Conservation (phyloP, 2,888 invertebrate genomes). For the Lithophane leautieri region DNA sequence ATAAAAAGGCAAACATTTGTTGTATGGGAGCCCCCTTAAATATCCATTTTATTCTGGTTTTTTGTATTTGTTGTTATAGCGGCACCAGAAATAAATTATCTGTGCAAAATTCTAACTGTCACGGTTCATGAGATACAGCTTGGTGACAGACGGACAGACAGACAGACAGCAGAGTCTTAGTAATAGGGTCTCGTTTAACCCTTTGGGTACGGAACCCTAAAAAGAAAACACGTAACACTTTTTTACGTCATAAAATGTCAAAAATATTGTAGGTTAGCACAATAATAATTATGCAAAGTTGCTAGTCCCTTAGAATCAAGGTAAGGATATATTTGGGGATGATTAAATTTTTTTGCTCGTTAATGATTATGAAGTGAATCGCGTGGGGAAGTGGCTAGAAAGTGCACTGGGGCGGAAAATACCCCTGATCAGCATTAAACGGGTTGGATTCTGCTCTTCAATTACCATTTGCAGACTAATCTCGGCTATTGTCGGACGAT, state of each 20-base stretch:
- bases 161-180: too few relatives aligned
- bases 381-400: slow-evolving; percentile 59
- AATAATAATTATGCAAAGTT: slow-evolving; percentile 35
- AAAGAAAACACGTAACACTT: slow-evolving; percentile 17
- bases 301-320: slow-evolving; percentile 7
- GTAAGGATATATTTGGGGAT: slow-evolving; percentile 21
- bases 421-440: slow-evolving; percentile 68
- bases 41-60: too few relatives aligned
- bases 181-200: too few relatives aligned
- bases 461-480: slow-evolving; percentile 70
- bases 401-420: slow-evolving; percentile 71
- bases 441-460: slow-evolving; percentile 69
- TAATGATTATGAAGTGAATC: slow-evolving; percentile 45
- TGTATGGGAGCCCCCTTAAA: too few relatives aligned
- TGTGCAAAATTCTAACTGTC: too few relatives aligned
- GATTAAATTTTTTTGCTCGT: slow-evolving; percentile 32
- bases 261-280: slow-evolving; percentile 23
- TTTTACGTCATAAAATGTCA: slow-evolving; percentile 33
- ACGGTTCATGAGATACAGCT: too few relatives aligned
- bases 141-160: too few relatives aligned
- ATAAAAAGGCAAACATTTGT: too few relatives aligned
- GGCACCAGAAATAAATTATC: too few relatives aligned
- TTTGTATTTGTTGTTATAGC: too few relatives aligned
- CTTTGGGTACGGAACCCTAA: too few relatives aligned
- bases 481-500: slow-evolving; percentile 64